Evolutionary conservation across 2,797 vertebrate genomes (phyloP).

Genomic region (Hapalemur alaotrensis): DNA sequence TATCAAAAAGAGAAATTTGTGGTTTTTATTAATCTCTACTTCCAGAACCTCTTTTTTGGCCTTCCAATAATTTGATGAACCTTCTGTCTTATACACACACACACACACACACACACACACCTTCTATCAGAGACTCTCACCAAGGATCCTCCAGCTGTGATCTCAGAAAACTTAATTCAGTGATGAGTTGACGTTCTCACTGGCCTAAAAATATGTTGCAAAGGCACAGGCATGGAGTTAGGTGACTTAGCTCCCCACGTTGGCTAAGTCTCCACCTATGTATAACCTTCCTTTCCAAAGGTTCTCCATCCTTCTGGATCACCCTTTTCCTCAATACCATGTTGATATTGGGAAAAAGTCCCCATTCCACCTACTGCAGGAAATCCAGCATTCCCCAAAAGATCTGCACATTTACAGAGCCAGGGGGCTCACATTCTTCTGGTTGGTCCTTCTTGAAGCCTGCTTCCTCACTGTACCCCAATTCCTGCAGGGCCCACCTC

Average conservation of each 20-base stretch:
- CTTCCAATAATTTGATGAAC: constrained; percentile 48
- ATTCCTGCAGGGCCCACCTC: neutral
- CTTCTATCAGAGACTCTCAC: neutral
- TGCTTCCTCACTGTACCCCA: neutral
- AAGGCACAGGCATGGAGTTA: neutral
- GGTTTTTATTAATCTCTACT: constrained; percentile 40
- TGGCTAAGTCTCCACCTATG: neutral
- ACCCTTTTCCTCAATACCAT: neutral
- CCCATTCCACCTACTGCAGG: neutral
- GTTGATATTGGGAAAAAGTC: neutral
- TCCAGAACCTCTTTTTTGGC: constrained; percentile 41
- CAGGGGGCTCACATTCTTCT: neutral
- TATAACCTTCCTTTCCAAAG: neutral
- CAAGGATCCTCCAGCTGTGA: neutral
- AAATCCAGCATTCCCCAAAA: neutral
- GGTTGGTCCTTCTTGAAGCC: neutral
- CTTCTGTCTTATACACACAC: neutral
- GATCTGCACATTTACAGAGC: neutral
- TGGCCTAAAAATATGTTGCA: neutral
- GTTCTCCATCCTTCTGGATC: neutral
- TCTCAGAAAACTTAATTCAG: neutral
- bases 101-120: neutral
- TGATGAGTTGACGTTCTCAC: too few relatives aligned
- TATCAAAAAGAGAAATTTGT: constrained; percentile 29
- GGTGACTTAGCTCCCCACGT: neutral